Percentiles rank a stretch among this genome's conserved stretches.
Conservation (phyloP, 2,888 invertebrate genomes). For the Herminia tarsipennalis region DNA sequence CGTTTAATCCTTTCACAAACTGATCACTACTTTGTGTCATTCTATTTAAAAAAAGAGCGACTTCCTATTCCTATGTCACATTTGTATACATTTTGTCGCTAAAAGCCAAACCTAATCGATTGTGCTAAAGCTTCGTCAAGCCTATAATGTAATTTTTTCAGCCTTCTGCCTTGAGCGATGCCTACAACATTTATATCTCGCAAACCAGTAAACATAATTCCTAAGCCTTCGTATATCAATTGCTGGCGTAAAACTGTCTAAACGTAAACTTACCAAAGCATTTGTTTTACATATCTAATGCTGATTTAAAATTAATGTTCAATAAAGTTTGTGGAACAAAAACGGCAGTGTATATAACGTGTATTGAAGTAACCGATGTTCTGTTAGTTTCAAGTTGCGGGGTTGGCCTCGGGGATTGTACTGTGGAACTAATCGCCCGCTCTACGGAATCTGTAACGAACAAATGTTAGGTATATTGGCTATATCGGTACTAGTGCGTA, state of each 20-base stretch:
- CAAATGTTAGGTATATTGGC: slow-evolving; percentile 45
- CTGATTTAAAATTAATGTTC: slow-evolving; percentile 1
- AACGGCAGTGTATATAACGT: slow-evolving; percentile 9
- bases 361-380: slow-evolving; percentile 3
- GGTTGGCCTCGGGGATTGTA: slow-evolving; percentile 52
- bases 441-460: slow-evolving; percentile 57
- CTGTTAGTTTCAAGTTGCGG: slow-evolving; percentile 37
- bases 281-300: slow-evolving; percentile 13
- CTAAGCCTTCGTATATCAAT: not conserved
- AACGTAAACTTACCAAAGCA: no score
- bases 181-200: not conserved
- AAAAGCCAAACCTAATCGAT: not conserved
- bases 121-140: not conserved
- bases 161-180: not conserved
- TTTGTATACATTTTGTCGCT: no score
- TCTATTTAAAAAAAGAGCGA: no score
- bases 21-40: no score
- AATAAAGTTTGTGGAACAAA: not conserved
- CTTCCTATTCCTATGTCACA: no score
- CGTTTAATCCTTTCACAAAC: no score
- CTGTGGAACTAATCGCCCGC: slow-evolving; percentile 62
- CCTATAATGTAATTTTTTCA: not conserved
- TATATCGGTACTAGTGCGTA: slow-evolving; percentile 38
- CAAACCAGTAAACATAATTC: not conserved
- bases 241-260: not conserved